Evolutionary conservation across 2,113 vertebrate species (phyloP).

Genomic region (Oryzias celebensis): DNA sequence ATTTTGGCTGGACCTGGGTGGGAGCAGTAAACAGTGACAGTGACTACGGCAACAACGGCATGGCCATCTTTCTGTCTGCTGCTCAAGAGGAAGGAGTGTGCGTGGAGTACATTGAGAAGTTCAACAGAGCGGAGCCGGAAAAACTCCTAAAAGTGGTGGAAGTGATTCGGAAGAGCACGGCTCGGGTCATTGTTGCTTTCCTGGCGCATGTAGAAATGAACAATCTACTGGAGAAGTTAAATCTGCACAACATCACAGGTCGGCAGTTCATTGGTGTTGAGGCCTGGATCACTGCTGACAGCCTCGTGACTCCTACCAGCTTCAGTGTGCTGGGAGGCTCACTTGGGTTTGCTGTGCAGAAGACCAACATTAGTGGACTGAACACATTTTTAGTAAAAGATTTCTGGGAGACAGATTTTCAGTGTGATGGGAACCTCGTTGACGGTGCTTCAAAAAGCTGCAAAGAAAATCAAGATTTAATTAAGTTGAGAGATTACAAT

Average conservation of each 20-base stretch:
- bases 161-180: constrained; percentile 65
- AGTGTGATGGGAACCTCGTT: constrained; percentile 18
- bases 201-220: constrained; percentile 73
- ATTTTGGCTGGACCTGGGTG: constrained; percentile 79
- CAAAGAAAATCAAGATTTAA: constrained; percentile 51
- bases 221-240: constrained; percentile 67
- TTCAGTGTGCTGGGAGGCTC: constrained; percentile 66
- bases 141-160: constrained; percentile 70
- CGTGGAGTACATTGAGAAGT: constrained; percentile 73
- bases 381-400: constrained; percentile 54
- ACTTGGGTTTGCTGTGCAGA: constrained; percentile 72
- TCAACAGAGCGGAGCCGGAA: constrained; percentile 60
- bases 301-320: constrained; percentile 65
- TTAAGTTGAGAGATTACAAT: constrained; percentile 45
- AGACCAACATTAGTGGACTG: constrained; percentile 66
- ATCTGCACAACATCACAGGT: constrained; percentile 69
- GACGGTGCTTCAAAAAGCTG: constrained; percentile 26
- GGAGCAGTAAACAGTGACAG: constrained; percentile 74
- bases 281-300: constrained; percentile 74
- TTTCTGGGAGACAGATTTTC: constrained; percentile 67
- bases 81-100: constrained; percentile 71
- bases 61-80: constrained; percentile 70
- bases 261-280: constrained; percentile 75
- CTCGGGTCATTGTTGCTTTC: constrained; percentile 73
- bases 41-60: constrained; percentile 78